phyloP scores from a whole-genome alignment of 2,113 vertebrate species.

The Elachura formosa region DNA sequence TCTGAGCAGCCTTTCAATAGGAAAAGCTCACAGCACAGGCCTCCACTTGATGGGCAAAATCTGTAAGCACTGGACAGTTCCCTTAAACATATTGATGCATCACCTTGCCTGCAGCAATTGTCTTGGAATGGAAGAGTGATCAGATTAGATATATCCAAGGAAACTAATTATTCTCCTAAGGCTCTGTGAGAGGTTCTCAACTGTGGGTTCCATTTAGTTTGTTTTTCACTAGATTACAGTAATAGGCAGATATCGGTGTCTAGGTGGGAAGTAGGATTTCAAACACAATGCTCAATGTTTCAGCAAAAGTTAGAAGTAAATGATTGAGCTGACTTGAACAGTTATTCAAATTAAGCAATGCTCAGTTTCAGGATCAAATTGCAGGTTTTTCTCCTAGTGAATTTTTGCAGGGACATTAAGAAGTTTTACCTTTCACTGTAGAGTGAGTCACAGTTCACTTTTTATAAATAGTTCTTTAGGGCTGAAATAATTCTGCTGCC shows the following conservation, averaged over 20 bases:
- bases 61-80: background rate
- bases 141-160: background rate
- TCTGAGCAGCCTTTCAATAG: background rate
- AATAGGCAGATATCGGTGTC: background rate
- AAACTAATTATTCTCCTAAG: background rate
- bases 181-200: background rate
- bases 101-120: background rate
- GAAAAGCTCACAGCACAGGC: background rate
- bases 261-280: slow-evolving; percentile 1
- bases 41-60: background rate
- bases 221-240: background rate
- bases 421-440: background rate
- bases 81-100: accelerated
- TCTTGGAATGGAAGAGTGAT: background rate
- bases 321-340: background rate
- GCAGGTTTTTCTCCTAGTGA: background rate
- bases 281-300: background rate
- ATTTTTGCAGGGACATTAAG: background rate
- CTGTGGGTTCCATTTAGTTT: background rate
- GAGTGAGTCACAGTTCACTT: background rate
- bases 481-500: background rate
- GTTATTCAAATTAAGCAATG: background rate
- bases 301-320: background rate
- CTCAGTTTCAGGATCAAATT: background rate
- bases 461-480: background rate